Conservation (phyloP, 2,113 vertebrate genomes). For the Bettongia penicillata region DNA sequence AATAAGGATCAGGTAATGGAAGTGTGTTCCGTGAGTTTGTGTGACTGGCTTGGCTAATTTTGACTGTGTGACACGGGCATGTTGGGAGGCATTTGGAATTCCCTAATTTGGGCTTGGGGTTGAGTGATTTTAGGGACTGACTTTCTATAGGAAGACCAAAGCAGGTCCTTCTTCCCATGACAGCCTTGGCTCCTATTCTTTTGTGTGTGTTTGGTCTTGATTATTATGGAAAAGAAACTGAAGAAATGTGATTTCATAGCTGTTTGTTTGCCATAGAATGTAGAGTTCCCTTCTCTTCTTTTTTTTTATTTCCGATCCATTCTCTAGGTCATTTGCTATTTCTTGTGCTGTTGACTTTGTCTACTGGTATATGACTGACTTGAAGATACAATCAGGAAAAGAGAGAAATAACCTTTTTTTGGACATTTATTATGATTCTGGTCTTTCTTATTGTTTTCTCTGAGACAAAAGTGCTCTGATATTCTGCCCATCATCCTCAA, state of each 20-base stretch:
- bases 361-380: not conserved
- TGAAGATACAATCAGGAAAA: not conserved
- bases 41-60: not conserved
- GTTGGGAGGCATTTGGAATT: not conserved
- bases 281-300: not conserved
- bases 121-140: not conserved
- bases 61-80: not conserved
- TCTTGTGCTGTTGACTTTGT: not conserved
- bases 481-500: not conserved
- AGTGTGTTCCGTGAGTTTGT: fast-evolving
- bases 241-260: not conserved
- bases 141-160: not conserved
- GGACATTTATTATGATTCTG: not conserved
- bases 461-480: not conserved
- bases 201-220: not conserved
- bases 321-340: not conserved
- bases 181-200: not conserved
- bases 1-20: conserved; percentile 60
- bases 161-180: not conserved
- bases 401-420: not conserved
- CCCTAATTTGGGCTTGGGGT: not conserved
- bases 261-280: conserved; percentile 15
- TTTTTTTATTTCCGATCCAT: not conserved
- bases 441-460: not conserved
- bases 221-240: not conserved